Evolutionary conservation across 2,888 invertebrate species (phyloP), one percentile per base, ranked within the genome.

Genomic region (Gymnosoma rotundatum): DNA sequence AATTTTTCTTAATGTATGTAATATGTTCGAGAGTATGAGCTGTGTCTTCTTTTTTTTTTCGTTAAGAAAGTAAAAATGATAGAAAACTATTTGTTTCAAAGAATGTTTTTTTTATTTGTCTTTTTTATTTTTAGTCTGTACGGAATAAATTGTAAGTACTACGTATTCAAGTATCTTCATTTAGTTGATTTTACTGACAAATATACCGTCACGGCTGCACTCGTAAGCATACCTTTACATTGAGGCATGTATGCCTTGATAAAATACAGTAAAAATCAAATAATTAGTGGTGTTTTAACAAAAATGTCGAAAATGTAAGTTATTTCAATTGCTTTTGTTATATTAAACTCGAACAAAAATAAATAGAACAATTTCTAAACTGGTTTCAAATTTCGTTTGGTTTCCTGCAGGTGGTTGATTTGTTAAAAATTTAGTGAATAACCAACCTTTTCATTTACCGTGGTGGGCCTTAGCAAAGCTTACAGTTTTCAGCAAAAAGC

Each of bases 161-260:
- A 21, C 60, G 66, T 66, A 64, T 81, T 80, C 74, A 81, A 84
- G 81, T 84, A 78, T 74, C 81, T 84, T 74, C 66, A 81, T 81
- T 84, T 74, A 58, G 61, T 78, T 74, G 64, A 70, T 60, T 78
- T 78, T 54, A 48, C 36, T 61, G 61, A 70, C 18, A 61, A 25
- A 76, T 6, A n/a, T 20, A 58, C 16, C 42, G 16, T 9, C 18
- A 61, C 10, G 32, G 20, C 21, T 78, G n/a, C 32, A 58, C 14
- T 12, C 8, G 48, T 48, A 60, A 16, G 50, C 25, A 70, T 5
- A 48, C 14, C 1, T 48, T 4, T 8, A n/a, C 2, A n/a, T 7
- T 16, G 25, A 25, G 25, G 4, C 25, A 25, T n/a, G 7, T 48
- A n/a, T 48, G 48, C n/a, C 7, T 16, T n/a, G 12, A 42, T 12